Percentiles rank a stretch among this genome's conserved stretches.
phyloP scores from a whole-genome alignment of 92 coral and sea anemone genomes.

The Actinostola sp. region DNA sequence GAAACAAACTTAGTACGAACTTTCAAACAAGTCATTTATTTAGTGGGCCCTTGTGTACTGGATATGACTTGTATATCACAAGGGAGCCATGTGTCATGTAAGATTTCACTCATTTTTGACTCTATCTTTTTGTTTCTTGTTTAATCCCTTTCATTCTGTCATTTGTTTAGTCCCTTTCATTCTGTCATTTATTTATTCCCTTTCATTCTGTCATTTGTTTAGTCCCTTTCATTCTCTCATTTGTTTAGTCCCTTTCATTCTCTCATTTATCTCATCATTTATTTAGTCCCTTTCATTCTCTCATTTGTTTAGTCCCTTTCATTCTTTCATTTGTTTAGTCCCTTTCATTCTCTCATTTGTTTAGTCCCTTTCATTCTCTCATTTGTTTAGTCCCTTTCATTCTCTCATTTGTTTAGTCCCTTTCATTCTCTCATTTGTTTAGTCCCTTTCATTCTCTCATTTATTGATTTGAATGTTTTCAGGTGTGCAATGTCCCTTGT shows the following conservation, averaged over 20 bases:
- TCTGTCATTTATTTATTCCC: not conserved
- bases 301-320: not conserved
- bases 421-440: not conserved
- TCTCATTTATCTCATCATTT: not conserved
- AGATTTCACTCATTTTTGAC: conserved; percentile 12
- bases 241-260: not conserved
- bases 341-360: not conserved
- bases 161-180: not conserved
- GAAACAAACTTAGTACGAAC: no score
- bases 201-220: not conserved
- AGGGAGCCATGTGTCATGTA: conserved; percentile 97
- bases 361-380: not conserved
- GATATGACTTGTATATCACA: conserved; percentile 93
- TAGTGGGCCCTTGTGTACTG: no score
- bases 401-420: not conserved
- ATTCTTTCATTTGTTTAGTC: not conserved
- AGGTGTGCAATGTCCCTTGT: conserved; percentile 99
- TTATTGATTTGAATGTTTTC: not conserved
- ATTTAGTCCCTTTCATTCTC: not conserved
- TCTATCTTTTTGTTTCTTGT: not conserved
- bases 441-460: not conserved
- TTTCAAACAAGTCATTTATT: no score
- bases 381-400: not conserved
- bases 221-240: not conserved
- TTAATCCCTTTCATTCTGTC: not conserved